A percentile compares a stretch with the other conserved stretches of the same genome.
phyloP scores from a whole-genome alignment of 2,797 vertebrate genomes.

The Jordanella pulchra region DNA sequence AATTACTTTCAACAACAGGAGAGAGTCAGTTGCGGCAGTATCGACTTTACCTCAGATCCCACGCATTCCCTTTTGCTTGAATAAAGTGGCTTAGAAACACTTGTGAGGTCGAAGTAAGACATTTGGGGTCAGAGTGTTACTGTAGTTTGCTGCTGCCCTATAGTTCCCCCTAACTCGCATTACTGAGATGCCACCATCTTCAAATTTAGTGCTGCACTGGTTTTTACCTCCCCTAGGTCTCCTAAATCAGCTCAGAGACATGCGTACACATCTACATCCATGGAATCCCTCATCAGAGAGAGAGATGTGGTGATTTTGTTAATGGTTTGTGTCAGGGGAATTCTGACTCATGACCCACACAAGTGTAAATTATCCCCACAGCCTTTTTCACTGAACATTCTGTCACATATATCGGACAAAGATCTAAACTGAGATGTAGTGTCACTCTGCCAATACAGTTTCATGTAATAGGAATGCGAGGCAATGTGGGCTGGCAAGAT shows the following conservation, averaged over 20 bases:
- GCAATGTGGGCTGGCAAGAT: conserved; percentile 11
- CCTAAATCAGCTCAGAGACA: conserved; percentile 44
- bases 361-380: conserved; percentile 59
- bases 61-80: conserved; percentile 29
- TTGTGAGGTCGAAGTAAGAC: conserved; percentile 29
- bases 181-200: conserved; percentile 62
- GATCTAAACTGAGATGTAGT: conserved; percentile 43
- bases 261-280: conserved; percentile 18
- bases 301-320: conserved; percentile 28
- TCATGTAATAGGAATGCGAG: conserved; percentile 16
- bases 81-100: conserved; percentile 37
- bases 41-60: conserved; percentile 23
- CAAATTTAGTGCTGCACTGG: conserved; percentile 68
- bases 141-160: conserved; percentile 40
- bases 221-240: conserved; percentile 56
- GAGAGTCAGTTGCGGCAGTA: conserved; percentile 18
- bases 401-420: conserved; percentile 38
- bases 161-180: conserved; percentile 50
- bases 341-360: conserved; percentile 43
- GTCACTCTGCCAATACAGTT: conserved; percentile 34
- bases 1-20: too few relatives aligned
- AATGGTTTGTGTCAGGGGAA: conserved; percentile 44
- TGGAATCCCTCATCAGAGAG: conserved; percentile 48
- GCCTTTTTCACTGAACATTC: conserved; percentile 42
- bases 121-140: conserved; percentile 40